These are phyloP conservation scores for Myotis planiceps DNA, from an alignment of 2,797 vertebrate genomes.

Conservation along the genomic window DNA sequence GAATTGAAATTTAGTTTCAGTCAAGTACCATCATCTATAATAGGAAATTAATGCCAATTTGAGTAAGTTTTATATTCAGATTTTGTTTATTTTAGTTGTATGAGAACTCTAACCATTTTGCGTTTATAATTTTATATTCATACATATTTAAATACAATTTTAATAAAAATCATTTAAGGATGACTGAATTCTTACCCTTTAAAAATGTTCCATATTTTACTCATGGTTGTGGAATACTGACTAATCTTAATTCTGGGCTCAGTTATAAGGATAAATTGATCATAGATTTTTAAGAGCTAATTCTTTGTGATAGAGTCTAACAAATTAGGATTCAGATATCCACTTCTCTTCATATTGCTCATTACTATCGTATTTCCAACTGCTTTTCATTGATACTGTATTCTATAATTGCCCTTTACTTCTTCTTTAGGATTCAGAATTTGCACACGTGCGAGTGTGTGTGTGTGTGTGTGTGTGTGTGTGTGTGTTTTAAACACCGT, in stretches of 20 bases:
- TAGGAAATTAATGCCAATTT: not conserved
- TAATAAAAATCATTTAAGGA: slow-evolving; percentile 38
- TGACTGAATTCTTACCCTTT: slow-evolving; percentile 17
- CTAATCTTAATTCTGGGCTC: slow-evolving; percentile 6
- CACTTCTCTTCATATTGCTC: not conserved
- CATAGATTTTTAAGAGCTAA: slow-evolving; percentile 39
- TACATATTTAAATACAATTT: not conserved
- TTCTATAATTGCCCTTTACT: not conserved
- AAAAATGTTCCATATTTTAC: not conserved
- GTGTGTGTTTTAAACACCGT: not conserved
- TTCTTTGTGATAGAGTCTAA: slow-evolving; percentile 43
- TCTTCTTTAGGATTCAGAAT: not conserved
- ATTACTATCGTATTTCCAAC: not conserved
- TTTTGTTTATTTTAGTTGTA: slow-evolving; percentile 28
- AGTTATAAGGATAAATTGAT: slow-evolving; percentile 30
- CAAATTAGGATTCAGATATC: slow-evolving; percentile 12
- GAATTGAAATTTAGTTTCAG: not conserved
- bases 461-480: not conserved
- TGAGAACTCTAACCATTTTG: not conserved
- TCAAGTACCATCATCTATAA: not conserved
- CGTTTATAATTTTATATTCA: not conserved
- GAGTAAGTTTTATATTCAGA: slow-evolving; percentile 25
- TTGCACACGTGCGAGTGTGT: not conserved
- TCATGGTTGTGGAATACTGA: not conserved
- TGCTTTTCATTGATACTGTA: slow-evolving; percentile 31